Evolutionary conservation across 2,797 vertebrate species (phyloP), one percentile per base, ranked within the genome.

Genomic region (Esox masquinongy): DNA sequence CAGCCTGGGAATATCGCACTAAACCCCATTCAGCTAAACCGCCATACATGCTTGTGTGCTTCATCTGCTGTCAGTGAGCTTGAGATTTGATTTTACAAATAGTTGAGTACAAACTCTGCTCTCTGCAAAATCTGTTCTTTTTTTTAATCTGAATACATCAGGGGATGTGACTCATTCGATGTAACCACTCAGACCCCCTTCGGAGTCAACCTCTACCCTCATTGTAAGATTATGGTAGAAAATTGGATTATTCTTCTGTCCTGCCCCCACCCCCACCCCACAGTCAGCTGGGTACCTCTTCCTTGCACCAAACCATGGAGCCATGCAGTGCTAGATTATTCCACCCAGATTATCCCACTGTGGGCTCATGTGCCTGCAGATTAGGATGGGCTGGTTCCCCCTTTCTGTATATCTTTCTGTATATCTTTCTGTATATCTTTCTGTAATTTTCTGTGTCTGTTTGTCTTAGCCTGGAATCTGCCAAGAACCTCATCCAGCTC

Each of bases 291-390:
- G 74, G 72, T 63, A 3, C 74, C 47, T 15, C 15, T 24, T 49
- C 50, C 70, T n/a, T 70, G 68, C 74, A 74, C 56, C 79, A 87
- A 89, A 82, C 77, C 74, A 72, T 77, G 70, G 68, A 69, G 77
- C 64, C 59, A 78, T 69, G 74, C 73, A 70, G 70, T 74, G 78
- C 81, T 84, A 88, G 91, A 93, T 94, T 93, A 92, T 87, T 85
- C 79, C 73, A 79, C 73, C 61, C 80, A 89, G 80, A 90, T 94
- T 92, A 93, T 94, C 90, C 88, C 80, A 83, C 70, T 82, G 74
- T 34, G 77, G 82, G 76, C 74, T 79, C 87, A 88, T 81, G 83
- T 74, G 84, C 82, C 82, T 72, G 72, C 88, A 90, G 90, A 93
- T 94, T 93, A 92, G 87, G 85, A 87, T 81, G 83, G 73, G 81